Base-by-base conservation (phyloP, 2,797 vertebrate genomes). In the Dendrocincla fuliginosa region DNA sequence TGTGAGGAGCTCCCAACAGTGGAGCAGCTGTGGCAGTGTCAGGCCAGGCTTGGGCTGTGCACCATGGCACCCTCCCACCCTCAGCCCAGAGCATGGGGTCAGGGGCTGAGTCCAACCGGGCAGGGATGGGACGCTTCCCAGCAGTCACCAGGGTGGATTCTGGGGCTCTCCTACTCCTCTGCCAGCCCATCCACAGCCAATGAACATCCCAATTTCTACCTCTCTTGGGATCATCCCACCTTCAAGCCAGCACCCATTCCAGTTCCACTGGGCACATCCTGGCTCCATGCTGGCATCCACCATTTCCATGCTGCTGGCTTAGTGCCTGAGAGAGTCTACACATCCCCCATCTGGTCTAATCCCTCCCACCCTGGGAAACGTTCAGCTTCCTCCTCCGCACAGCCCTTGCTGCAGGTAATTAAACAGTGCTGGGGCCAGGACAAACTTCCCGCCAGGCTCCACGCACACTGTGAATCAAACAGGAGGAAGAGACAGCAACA, bases 1-100 rank as follows among this genome's bases (percentile, higher is more conserved):
- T n/a, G 18, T 0, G 0, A 6, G 3, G 28, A 47, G 69, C 41
- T n/a, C n/a, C n/a, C n/a, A n/a, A n/a, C 2, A 1, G 33, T 10
- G 14, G 12, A 88, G 60, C 71, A 46, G 81, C 84, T 2, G 8
- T 23, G 76, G 57, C 50, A 80, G 77, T 0, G 0, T 64, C 3
- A 0, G 46, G 37, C 23, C 81, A 61, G 69, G 65, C 52, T 41
- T 2, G 6, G 81, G 50, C 22, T 49, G 52, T 68, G 23, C 42
- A 61, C 47, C 0, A 0, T 1, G 2, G 37, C 4, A 3, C 30
- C 33, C 24, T n/a, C 56, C 67, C 33, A 16, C 22, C 4, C 1
- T 50, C 50, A 46, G 56, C 59, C 53, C 57, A 32, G 39, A 0
- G 3, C 52, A 20, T 2, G 1, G 37, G 12, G 10, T 3, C 2